Conservation (phyloP, 2,113 vertebrate genomes). For the Hypomesus transpacificus region DNA sequence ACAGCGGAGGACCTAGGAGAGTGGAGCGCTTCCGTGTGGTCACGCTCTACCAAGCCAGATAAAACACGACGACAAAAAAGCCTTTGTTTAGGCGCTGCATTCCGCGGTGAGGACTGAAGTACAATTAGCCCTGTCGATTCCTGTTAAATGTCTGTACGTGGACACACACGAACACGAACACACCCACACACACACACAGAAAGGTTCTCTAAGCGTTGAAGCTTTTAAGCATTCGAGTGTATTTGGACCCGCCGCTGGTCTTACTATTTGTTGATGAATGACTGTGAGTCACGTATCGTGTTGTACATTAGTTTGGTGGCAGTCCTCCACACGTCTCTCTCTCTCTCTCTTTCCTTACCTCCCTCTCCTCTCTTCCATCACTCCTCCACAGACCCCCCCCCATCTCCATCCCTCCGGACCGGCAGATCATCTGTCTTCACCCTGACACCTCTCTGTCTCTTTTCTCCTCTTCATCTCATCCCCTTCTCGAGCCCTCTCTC, state of each 20-base stretch:
- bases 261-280: not conserved
- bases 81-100: no score
- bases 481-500: no score
- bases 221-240: not conserved
- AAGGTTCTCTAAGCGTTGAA: no score
- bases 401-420: not conserved
- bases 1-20: no score
- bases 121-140: slow-evolving; percentile 13
- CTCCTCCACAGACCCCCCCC: not conserved
- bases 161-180: slow-evolving; percentile 14
- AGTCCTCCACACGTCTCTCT: no score
- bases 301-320: no score
- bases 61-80: no score
- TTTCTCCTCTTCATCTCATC: no score
- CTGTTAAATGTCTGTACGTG: not conserved
- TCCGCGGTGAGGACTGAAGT: not conserved
- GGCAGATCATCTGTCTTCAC: slow-evolving; percentile 26
- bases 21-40: no score
- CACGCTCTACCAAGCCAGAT: no score
- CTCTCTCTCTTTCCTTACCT: no score
- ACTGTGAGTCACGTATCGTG: not conserved
- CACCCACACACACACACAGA: not conserved
- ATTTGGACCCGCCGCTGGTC: not conserved
- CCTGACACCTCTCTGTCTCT: not conserved
- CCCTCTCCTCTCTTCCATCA: no score